Evolutionary conservation across 2,888 invertebrate genomes (phyloP), one percentile per base, ranked within the genome.

Genomic region (Augiades crinisus): DNA sequence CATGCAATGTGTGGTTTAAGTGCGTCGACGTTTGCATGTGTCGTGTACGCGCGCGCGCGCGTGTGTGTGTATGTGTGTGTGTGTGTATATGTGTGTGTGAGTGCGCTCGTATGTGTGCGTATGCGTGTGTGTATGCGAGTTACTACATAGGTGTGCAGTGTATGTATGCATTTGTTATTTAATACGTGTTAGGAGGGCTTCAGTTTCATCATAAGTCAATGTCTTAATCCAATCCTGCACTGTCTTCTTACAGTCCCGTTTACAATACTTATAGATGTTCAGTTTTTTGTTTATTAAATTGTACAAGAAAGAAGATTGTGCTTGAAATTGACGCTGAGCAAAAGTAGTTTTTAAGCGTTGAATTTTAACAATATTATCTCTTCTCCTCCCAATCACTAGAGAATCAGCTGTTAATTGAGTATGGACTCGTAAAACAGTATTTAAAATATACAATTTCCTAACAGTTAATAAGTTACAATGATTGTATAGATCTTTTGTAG

Each of bases 391-490:
- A 17, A 3, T 13, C 2, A 12, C 22, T 13, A 13, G 4, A 10
- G 19, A 5, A 7, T 38, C 38, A 3, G 2, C 2, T 21, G 2
- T 6, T 7, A 13, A 2, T n/a, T 21, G 2, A 31, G 22, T 45
- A 45, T 45, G 45, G 4, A 34, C 4, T 21, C 19, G 17, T 21
- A 45, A 14, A 5, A 33, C 8, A 6, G 14, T 13, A 3, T 21
- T 16, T 37, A 46, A 45, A 5, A 44, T 33, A n/a, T 44, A 44
- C 1, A 45, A 10, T 22, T 45, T 33, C 22, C 45, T 33, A 4
- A 45, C 22, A 1, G 45, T 34, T 10, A 34, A 14, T 4, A 45
- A 2, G 13, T 45, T 14, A 22, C 33, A 4, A 16, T n/a, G 5
- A 2, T 33, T 22, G 22, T 45, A 45, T 5, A 45, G 6, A 5